Percentiles rank a stretch among this genome's conserved stretches.
phyloP scores from a whole-genome alignment of 2,888 invertebrate species.

The Eilema depressum region DNA sequence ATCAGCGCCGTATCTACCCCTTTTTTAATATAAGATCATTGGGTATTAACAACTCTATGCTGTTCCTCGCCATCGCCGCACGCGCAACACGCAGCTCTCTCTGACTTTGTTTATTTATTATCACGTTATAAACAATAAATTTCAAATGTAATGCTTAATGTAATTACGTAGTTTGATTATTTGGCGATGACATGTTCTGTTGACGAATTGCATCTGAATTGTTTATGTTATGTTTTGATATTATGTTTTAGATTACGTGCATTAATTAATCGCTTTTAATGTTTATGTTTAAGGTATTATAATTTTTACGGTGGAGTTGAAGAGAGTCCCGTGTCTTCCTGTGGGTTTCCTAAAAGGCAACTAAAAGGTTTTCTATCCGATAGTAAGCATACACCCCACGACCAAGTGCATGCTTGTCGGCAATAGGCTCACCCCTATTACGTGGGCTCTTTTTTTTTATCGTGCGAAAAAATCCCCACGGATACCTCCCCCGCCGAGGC shows the following conservation, averaged over 20 bases:
- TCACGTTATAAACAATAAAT: conserved; percentile 37
- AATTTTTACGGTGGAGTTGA: too few species aligned
- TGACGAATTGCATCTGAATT: not conserved
- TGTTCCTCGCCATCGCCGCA: conserved; percentile 21
- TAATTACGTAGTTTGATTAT: conserved; percentile 1
- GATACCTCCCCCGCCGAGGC: too few species aligned
- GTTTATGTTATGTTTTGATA: not conserved
- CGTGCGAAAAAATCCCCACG: too few species aligned
- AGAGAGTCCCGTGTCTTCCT: too few species aligned
- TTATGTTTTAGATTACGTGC: not conserved
- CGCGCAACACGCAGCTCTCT: conserved; percentile 49
- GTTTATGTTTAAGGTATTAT: too few species aligned
- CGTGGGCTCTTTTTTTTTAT: too few species aligned
- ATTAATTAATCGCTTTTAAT: not conserved
- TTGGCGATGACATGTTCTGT: conserved; percentile 3
- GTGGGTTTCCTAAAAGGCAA: too few species aligned
- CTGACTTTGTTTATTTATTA: conserved; percentile 50
- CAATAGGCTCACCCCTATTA: too few species aligned
- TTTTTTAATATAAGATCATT: too few species aligned
- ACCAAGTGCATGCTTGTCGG: too few species aligned
- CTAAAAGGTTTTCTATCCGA: too few species aligned
- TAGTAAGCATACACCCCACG: too few species aligned
- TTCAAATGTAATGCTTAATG: not conserved
- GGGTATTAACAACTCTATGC: conserved; percentile 37
- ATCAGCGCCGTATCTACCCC: not conserved